Evolutionary conservation across 2,888 invertebrate species (phyloP), one percentile per base, ranked within the genome.

Genomic region (Mactromeris polynyma): DNA sequence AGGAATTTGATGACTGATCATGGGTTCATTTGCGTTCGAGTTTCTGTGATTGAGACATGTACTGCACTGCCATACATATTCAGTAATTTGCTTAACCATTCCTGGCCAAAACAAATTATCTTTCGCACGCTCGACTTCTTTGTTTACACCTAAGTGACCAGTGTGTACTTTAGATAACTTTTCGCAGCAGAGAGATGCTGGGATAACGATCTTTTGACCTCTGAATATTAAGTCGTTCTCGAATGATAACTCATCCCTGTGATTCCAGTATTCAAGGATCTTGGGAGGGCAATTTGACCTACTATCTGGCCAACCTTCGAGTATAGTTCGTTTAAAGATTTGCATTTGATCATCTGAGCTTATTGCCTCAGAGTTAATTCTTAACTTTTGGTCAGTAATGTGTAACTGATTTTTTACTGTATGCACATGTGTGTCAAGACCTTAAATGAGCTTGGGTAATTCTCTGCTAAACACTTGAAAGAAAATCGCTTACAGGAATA

Each of bases 61-160:
- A 46, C 9, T 11, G 46, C 46, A 46, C 17, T 46, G 46, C 7
- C 17, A 46, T 46, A 46, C 94, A 93, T n/a, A n/a, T n/a, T n/a
- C n/a, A n/a, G n/a, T n/a, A n/a, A n/a, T n/a, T n/a, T n/a, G n/a
- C n/a, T n/a, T n/a, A n/a, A n/a, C n/a, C n/a, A n/a, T n/a, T n/a
- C n/a, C n/a, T n/a, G n/a, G n/a, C n/a, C n/a, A n/a, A 90, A 91
- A 93, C 58, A 93, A 38, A 36, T 85, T 46, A 33, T 93, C 87
- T 7, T 87, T 81, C 0, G 93, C 92, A 19, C 87, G 77, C 33
- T 73, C 42, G 31, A 85, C 17, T 11, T 54, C 83, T 83, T 93
- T 93, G 19, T 90, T 79, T 21, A 90, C 82, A n/a, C 93, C 93
- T 79, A 93, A 83, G 73, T 93, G 91, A 21, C 91, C 89, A n/a